phyloP scores from a whole-genome alignment of 2,888 invertebrate species.

The Ischnus inquisitorius region DNA sequence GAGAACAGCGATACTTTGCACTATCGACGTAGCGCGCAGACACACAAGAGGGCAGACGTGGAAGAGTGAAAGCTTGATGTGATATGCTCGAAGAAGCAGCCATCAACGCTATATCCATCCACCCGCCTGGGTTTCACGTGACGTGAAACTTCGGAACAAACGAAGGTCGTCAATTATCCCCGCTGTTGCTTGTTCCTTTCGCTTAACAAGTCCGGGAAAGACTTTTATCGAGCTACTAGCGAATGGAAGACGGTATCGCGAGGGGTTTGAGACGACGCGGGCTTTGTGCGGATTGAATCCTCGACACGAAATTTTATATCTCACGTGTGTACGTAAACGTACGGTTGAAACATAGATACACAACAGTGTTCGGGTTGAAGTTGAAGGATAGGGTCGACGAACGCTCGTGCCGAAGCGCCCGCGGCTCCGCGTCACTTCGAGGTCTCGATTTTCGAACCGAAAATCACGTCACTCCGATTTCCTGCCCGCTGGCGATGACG shows the following conservation, averaged over 20 bases:
- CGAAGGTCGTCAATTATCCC: constrained; percentile 53
- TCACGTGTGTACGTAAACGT: neutral
- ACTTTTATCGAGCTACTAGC: constrained; percentile 31
- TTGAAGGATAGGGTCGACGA: neutral
- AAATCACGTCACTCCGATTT: constrained; percentile 48
- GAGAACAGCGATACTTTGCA: constrained; percentile 14
- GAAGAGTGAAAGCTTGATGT: constrained; percentile 48
- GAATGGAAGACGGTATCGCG: neutral
- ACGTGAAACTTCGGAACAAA: constrained; percentile 55
- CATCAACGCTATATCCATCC: constrained; percentile 37
- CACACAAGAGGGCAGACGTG: neutral
- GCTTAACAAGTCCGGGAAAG: neutral
- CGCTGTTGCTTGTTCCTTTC: constrained; percentile 22
- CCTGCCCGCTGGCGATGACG: constrained; percentile 21
- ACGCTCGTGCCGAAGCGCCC: too few species aligned
- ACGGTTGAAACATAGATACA: neutral
- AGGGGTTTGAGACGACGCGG: neutral
- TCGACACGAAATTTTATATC: neutral
- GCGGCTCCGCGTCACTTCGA: constrained; percentile 1
- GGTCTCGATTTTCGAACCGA: constrained; percentile 44
- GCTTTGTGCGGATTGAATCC: neutral
- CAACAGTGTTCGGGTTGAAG: neutral
- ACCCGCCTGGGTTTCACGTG: constrained; percentile 40
- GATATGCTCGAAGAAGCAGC: constrained; percentile 38
- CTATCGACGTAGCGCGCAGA: neutral